Base-by-base conservation (phyloP, 2,888 invertebrate genomes). In the Catocala sponsa region DNA sequence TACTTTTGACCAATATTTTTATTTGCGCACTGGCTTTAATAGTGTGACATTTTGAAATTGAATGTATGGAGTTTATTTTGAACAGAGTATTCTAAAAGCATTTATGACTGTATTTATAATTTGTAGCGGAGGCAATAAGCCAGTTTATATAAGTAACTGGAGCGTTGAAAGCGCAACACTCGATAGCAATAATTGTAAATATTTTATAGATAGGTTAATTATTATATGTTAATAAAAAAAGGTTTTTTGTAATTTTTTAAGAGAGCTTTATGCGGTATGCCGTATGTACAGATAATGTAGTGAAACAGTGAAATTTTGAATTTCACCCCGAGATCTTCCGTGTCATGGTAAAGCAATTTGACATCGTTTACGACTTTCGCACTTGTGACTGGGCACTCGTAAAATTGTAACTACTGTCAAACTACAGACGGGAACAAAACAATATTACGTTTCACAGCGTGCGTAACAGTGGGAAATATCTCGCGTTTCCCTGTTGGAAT, bases 111-210 rank as follows among this genome's bases (percentile, higher is more conserved):
- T 86, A 86, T 86, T 87, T 86, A 84, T 82, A 82, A 82, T 83
- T 87, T 83, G 79, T 87, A 89, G 84, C 82, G 78, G 78, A 84
- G 89, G 91, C 92, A 92, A 89, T 91, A 91, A 91, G 87, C 87
- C 88, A 85, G 83, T 89, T 87, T 79, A 76, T 76, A 70, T 79
- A 84, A 73, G 78, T 79, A 84, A 88, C 83, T 88, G 83, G 86
- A 76, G 93, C 93, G 94, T 93, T 92, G 63, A 86, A 91, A 94
- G 92, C 94, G 94, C 94, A 86, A 87, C 78, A 89, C 88, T 91
- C 83, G 84, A 93, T 94, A 94, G 94, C 93, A 94, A 94, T 94
- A 94, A 91, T 83, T 94, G 94, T 94, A 93, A 76, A 94, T 93
- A 94, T 56, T 80, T 82, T 78, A 85, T 94, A 94, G 94, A 91